Conservation (phyloP, 2,888 invertebrate genomes). For the Helleia helle region DNA sequence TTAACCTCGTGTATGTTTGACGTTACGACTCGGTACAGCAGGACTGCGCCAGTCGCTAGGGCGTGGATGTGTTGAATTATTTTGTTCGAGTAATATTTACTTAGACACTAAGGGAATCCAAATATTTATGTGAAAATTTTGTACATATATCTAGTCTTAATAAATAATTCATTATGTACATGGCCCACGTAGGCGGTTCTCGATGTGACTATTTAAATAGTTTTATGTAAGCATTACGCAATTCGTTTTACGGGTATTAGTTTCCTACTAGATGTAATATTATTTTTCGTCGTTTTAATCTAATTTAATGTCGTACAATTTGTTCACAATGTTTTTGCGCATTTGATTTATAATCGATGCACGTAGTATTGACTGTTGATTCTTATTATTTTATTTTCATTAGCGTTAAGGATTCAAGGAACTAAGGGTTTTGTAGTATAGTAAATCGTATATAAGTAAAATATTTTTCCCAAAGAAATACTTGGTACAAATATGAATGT, state of each 20-base stretch:
- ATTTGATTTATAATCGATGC: conserved; percentile 44
- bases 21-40: background rate
- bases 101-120: conserved; percentile 31
- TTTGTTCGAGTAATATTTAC: conserved; percentile 15
- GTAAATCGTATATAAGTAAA: conserved; percentile 29
- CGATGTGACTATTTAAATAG: conserved; percentile 17
- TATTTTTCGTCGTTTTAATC: conserved; percentile 54
- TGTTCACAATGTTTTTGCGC: conserved; percentile 53
- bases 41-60: conserved; percentile 4
- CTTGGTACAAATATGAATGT: conserved; percentile 69
- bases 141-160: conserved; percentile 32
- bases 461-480: conserved; percentile 70
- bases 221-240: conserved; percentile 39
- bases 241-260: conserved; percentile 75
- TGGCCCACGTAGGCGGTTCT: conserved; percentile 11
- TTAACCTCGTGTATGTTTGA: background rate
- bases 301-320: conserved; percentile 35
- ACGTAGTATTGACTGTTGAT: conserved; percentile 63
- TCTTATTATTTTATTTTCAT: conserved; percentile 68
- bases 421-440: conserved; percentile 45
- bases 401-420: conserved; percentile 44
- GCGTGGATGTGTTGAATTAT: conserved; percentile 19
- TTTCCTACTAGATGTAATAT: conserved; percentile 70
- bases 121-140: conserved; percentile 36
- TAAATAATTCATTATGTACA: conserved; percentile 20